Conservation (phyloP, 2,113 vertebrate genomes). For the Machaerirhynchus nigripectus region DNA sequence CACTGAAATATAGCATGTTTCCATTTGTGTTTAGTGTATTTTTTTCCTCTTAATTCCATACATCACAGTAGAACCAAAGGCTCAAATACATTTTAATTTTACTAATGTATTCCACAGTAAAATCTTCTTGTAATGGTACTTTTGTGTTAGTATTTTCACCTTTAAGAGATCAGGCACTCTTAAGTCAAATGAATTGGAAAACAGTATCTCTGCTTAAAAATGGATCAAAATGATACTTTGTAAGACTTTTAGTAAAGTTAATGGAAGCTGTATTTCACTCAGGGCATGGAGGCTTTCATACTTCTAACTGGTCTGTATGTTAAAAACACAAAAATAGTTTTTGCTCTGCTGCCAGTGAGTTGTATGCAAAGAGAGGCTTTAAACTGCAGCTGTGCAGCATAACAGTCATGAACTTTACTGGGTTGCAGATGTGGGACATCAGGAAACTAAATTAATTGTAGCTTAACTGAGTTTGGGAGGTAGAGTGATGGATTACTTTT, state of each 20-base stretch:
- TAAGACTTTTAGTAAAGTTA: conserved; percentile 44
- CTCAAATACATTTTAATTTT: conserved; percentile 47
- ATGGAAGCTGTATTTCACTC: conserved; percentile 39
- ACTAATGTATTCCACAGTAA: conserved; percentile 39
- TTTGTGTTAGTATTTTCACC: conserved; percentile 6
- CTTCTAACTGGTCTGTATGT: conserved; percentile 49
- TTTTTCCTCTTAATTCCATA: conserved; percentile 34
- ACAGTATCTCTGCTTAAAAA: conserved; percentile 39
- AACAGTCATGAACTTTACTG: conserved; percentile 66
- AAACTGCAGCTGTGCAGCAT: conserved; percentile 56
- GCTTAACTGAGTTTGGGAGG: conserved; percentile 23
- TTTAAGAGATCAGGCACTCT: conserved; percentile 10
- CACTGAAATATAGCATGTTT: conserved; percentile 34
- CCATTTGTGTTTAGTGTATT: neutral
- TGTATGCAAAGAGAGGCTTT: conserved; percentile 44
- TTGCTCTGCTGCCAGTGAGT: conserved; percentile 48
- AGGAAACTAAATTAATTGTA: conserved; percentile 55
- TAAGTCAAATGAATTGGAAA: conserved; percentile 46
- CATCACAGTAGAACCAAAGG: conserved; percentile 11
- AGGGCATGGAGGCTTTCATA: neutral
- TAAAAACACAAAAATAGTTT: conserved; percentile 59
- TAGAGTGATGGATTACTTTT: conserved; percentile 3
- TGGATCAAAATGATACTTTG: conserved; percentile 39
- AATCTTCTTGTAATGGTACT: neutral
- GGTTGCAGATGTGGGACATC: conserved; percentile 65